Evolutionary conservation across 2,113 vertebrate species (phyloP), one percentile per base, ranked within the genome.

Genomic region (Zingel zingel): DNA sequence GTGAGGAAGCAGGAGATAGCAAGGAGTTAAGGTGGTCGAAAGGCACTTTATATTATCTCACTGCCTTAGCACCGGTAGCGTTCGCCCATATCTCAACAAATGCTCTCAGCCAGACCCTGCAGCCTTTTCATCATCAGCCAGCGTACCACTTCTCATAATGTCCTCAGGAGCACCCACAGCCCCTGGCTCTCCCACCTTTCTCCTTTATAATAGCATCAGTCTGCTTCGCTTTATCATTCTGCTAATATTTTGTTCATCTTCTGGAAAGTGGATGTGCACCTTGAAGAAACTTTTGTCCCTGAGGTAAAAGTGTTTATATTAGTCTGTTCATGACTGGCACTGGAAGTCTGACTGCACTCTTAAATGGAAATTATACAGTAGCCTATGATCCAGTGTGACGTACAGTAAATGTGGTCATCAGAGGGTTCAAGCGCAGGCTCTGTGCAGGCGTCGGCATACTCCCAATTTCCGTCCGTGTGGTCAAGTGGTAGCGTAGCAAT

Each of bases 61-160:
- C 48, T 5, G 79, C 80, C 68, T 83, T 85, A 91, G 89, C 82
- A 71, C 25, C 10, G 1, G 75, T 74, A 73, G 64, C 6, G 8
- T 77, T 53, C 19, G 58, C 67, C 33, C 54, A 86, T 80, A 91
- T 91, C 86, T 85, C 81, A 79, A 79, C 79, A 72, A 86, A 82
- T 78, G 69, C 75, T 75, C 70, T 64, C 53, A 54, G 78, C 79
- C 87, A 74, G 74, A 61, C 67, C 80, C 73, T 62, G 81, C 53
- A 87, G 79, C 71, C 81, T 84, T 84, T 86, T 89, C 82, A 88
- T 90, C 90, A 83, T 90, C 81, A 88, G 81, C 65, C 76, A 65
- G 62, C 39, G 14, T 58, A 51, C 63, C 6, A 48, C 81, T 82
- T 62, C 83, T 88, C 79, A 72, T 61, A 82, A 84, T 84, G 88